Percentiles rank a stretch among this genome's conserved stretches.
phyloP scores from a whole-genome alignment of 2,888 invertebrate species.

The Neocrepidodera transversa region DNA sequence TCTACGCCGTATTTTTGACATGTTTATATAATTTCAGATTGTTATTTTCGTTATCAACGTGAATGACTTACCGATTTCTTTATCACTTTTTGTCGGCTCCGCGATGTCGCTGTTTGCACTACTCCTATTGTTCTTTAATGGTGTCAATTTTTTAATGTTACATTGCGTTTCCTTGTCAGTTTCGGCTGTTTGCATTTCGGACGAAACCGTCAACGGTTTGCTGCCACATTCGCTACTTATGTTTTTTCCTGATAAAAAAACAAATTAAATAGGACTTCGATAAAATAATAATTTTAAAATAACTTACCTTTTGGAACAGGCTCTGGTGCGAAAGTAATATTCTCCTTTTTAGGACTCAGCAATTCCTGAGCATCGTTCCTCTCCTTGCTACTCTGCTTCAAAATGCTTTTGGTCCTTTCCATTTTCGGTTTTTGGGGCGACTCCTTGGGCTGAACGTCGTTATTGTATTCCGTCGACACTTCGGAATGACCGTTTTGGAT shows the following conservation, averaged over 20 bases:
- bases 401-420: constrained; percentile 57
- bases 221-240: background rate
- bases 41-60: too few species aligned
- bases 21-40: too few species aligned
- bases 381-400: constrained; percentile 58
- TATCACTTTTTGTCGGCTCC: constrained; percentile 32
- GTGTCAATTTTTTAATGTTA: constrained; percentile 12
- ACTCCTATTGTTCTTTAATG: background rate
- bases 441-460: constrained; percentile 27
- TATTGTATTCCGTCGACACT: constrained; percentile 11
- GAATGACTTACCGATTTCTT: constrained; percentile 35
- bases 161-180: constrained; percentile 32
- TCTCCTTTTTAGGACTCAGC: constrained; percentile 55
- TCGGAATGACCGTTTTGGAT: constrained; percentile 36
- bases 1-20: too few species aligned
- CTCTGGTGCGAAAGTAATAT: constrained; percentile 53
- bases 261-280: too few species aligned
- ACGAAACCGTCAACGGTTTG: background rate
- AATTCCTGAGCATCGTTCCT: constrained; percentile 46
- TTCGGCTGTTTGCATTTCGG: constrained; percentile 17
- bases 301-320: background rate
- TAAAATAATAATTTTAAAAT: background rate
- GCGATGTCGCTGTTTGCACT: constrained; percentile 27
- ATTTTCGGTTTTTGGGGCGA: constrained; percentile 46
- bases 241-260: background rate